A percentile compares a stretch with the other conserved stretches of the same genome.
These are phyloP conservation scores for Brachirus orientalis DNA, from an alignment of 2,113 vertebrate species.

Conservation along the genomic window DNA sequence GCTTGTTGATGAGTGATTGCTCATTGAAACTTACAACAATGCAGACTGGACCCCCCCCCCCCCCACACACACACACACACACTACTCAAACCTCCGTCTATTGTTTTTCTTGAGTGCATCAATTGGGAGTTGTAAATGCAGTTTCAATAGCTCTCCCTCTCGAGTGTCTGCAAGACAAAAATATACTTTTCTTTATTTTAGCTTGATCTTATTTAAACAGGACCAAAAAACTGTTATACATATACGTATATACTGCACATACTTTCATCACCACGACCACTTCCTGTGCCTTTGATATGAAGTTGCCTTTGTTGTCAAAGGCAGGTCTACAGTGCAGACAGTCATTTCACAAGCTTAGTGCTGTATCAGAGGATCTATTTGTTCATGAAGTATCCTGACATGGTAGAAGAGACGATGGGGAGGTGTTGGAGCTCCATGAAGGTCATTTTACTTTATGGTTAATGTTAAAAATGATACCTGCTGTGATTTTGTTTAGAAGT, in stretches of 20 bases:
- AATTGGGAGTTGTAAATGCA: not conserved
- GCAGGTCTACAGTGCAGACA: not conserved
- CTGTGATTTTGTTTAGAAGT: not conserved
- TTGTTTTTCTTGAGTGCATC: constrained; percentile 55
- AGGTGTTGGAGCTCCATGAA: constrained; percentile 78
- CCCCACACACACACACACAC: no score
- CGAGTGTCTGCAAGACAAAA: not conserved
- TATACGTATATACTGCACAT: no score
- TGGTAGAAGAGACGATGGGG: constrained; percentile 83
- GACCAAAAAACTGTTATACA: no score
- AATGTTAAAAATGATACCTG: not conserved
- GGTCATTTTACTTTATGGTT: constrained; percentile 49
- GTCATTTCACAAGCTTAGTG: not conserved
- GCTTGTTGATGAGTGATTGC: constrained; percentile 40
- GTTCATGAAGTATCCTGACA: constrained; percentile 47
- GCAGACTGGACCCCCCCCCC: constrained; percentile 37
- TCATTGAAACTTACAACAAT: constrained; percentile 56
- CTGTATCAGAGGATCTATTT: not conserved
- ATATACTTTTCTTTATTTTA: not conserved
- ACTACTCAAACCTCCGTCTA: constrained; percentile 5
- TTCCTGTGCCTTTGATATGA: constrained; percentile 64
- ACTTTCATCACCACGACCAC: constrained; percentile 53
- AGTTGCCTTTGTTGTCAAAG: not conserved
- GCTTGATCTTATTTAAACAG: not conserved
- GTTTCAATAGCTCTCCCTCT: constrained; percentile 2